These are phyloP conservation scores for Thamnaconus septentrionalis DNA, from an alignment of 2,113 vertebrate genomes.

Conservation along the genomic window DNA sequence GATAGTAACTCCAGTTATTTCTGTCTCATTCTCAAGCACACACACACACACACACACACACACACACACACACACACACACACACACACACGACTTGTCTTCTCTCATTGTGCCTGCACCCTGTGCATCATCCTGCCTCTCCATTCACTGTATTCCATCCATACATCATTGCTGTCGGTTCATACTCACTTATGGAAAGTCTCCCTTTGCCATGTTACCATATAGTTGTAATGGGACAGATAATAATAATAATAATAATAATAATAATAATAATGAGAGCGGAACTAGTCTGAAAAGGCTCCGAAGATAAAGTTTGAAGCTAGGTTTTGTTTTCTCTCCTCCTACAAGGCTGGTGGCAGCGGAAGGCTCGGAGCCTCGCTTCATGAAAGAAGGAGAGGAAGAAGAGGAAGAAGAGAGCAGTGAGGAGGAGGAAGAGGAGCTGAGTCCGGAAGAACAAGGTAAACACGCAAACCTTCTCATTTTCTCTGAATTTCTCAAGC, in stretches of 20 bases:
- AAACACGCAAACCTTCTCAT: background rate
- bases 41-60: too few species aligned
- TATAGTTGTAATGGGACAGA: too few species aligned
- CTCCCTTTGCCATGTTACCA: background rate
- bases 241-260: too few species aligned
- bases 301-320: background rate
- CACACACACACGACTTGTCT: too few species aligned
- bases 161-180: background rate
- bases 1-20: conserved; percentile 43
- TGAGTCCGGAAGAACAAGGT: conserved; percentile 92
- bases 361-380: conserved; percentile 82
- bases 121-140: conserved; percentile 16
- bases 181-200: background rate
- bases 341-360: conserved; percentile 83
- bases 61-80: too few species aligned
- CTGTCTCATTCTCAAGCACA: conserved; percentile 31
- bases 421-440: conserved; percentile 87
- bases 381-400: conserved; percentile 70
- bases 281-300: background rate
- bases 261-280: too few species aligned
- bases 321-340: background rate
- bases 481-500: background rate
- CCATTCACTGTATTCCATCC: conserved; percentile 9
- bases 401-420: conserved; percentile 81
- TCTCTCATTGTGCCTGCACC: conserved; percentile 11